Conservation (phyloP, 2,797 vertebrate genomes). For the Sebastes kiyomatsui region DNA sequence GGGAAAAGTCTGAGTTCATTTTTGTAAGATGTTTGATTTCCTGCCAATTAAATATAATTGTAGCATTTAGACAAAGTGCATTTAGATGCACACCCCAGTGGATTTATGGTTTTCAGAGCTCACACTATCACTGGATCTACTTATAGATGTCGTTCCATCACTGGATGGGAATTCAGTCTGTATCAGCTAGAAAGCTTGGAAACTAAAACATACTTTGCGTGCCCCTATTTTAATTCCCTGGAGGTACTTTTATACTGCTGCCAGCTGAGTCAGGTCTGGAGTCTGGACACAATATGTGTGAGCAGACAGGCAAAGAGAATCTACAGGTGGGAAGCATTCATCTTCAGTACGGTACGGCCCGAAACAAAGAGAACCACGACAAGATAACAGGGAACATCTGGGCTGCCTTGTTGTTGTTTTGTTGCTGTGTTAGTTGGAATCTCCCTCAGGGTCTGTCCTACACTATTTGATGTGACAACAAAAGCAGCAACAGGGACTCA, state of each 20-base stretch:
- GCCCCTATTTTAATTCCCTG: slow-evolving; percentile 7
- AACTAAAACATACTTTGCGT: neutral
- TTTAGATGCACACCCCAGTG: slow-evolving; percentile 45
- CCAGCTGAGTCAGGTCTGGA: slow-evolving; percentile 41
- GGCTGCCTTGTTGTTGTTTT: slow-evolving; percentile 5
- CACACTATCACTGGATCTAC: slow-evolving; percentile 30
- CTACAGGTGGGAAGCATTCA: slow-evolving; percentile 81
- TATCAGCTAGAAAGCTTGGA: slow-evolving; percentile 16
- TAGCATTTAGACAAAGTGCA: slow-evolving; percentile 47
- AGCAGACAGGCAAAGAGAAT: slow-evolving; percentile 45
- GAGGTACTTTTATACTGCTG: slow-evolving; percentile 32
- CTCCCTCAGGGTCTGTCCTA: slow-evolving; percentile 48
- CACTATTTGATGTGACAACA: slow-evolving; percentile 49
- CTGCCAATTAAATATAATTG: slow-evolving; percentile 62
- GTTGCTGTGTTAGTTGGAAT: slow-evolving; percentile 43
- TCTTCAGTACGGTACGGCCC: slow-evolving; percentile 37
- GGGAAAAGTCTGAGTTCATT: slow-evolving; percentile 51
- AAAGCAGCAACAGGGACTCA: slow-evolving; percentile 27
- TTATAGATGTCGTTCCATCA: slow-evolving; percentile 41
- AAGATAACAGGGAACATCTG: slow-evolving; percentile 76
- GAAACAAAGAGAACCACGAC: slow-evolving; percentile 43
- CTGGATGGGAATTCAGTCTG: slow-evolving; percentile 36
- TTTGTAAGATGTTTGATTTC: slow-evolving; percentile 63
- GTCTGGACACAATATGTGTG: slow-evolving; percentile 71
- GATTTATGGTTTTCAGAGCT: slow-evolving; percentile 35